These are phyloP conservation scores for Seira sanloemensis DNA, from an alignment of 2,888 invertebrate genomes.

Conservation along the genomic window DNA sequence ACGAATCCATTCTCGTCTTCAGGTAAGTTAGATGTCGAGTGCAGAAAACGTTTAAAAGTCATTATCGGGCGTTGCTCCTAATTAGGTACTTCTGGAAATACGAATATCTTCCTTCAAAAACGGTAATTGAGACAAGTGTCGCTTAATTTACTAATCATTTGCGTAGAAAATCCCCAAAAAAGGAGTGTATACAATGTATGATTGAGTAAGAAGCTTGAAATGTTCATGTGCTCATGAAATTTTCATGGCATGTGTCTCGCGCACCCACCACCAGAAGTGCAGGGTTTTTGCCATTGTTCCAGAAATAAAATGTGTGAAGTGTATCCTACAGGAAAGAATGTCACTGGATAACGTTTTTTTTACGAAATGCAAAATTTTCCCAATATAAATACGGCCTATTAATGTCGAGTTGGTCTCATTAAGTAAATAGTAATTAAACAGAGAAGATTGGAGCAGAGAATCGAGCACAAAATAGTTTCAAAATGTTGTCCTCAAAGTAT, in stretches of 20 bases:
- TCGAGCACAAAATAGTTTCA: constrained; percentile 12
- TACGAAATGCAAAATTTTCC: no score
- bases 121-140: constrained; percentile 17
- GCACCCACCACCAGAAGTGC: no score
- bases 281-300: constrained; percentile 32
- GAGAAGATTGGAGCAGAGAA: not conserved
- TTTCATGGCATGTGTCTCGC: constrained; percentile 47
- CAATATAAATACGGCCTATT: no score
- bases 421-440: no score
- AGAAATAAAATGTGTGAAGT: constrained; percentile 18
- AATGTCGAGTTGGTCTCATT: no score
- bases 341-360: constrained; percentile 14
- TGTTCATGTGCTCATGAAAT: constrained; percentile 36
- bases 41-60: not conserved
- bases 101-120: not conserved
- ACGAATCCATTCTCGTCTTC: not conserved
- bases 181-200: no score
- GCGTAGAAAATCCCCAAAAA: no score
- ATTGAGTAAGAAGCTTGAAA: not conserved
- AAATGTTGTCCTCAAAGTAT: constrained; percentile 36
- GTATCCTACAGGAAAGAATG: constrained; percentile 20
- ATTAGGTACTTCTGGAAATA: constrained; percentile 14
- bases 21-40: not conserved
- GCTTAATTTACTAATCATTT: constrained; percentile 45
- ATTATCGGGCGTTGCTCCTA: constrained; percentile 29